Evolutionary conservation across 2,797 vertebrate genomes (phyloP).

Genomic region (Rhinogobio ventralis): DNA sequence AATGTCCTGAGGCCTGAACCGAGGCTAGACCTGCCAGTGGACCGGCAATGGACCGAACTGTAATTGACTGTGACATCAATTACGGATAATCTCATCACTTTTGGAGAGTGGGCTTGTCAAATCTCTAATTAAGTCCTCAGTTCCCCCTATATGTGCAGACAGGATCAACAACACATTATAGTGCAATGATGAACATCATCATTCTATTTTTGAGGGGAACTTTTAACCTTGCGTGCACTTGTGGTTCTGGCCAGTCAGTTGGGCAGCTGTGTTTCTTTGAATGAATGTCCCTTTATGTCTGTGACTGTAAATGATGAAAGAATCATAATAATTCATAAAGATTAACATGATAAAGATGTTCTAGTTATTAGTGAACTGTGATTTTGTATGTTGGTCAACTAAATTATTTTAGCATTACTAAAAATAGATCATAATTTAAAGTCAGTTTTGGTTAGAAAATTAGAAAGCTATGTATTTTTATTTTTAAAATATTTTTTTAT

Average conservation of each 20-base stretch:
- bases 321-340: neutral
- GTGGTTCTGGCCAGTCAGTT: neutral
- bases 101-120: conserved; percentile 90
- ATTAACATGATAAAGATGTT: neutral
- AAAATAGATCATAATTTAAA: neutral
- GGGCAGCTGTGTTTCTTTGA: neutral
- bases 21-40: conserved; percentile 87
- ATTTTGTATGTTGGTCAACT: neutral
- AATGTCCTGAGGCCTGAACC: conserved; percentile 85
- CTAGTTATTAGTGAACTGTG: neutral
- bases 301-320: neutral
- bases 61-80: conserved; percentile 94
- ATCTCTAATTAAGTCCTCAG: conserved; percentile 88
- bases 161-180: conserved; percentile 79
- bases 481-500: neutral
- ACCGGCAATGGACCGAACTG: conserved; percentile 83
- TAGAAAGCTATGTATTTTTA: neutral
- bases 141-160: conserved; percentile 80
- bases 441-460: neutral
- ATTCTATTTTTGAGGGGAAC: conserved; percentile 67
- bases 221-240: conserved; percentile 41
- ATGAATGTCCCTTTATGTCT: neutral
- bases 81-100: conserved; percentile 93
- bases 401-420: neutral
- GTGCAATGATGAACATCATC: conserved; percentile 80